Base-by-base conservation (phyloP, 2,113 vertebrate species). In the Petromus typicus region DNA sequence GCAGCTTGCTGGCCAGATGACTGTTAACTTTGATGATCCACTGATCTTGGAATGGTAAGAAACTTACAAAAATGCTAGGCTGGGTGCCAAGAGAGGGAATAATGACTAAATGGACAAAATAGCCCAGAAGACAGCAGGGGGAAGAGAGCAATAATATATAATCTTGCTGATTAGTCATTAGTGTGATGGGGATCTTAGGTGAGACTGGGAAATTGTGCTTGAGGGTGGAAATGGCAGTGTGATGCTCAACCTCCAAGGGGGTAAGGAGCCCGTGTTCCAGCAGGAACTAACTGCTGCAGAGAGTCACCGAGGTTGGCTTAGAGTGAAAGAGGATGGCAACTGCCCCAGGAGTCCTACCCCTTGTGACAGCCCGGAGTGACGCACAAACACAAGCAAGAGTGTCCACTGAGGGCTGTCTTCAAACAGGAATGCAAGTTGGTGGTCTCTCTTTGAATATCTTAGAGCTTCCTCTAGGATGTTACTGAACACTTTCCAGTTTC, bases 91-190 rank as follows among this genome's bases (percentile, higher is more conserved):
- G 95, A 92, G 94, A 96, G 90, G 93, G 97, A 97, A 97, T 64
- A 78, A 84, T 86, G 54, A 81, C 79, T 91, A 86, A 95, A 93
- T 34, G 92, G 79, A 96, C 32, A 96, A 96, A 97, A 95, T n/a
- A 96, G 87, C 66, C 89, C 83, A 54, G 0, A 37, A 96, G 64
- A 97, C 95, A 96, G 94, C 91, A 96, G 79, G 37, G 81, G 81
- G 48, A 97, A 94, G 83, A 80, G 61, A 80, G 90, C 57, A 94
- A 95, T 94, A 90, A 66, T 90, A 90, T 30, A 17, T 91, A 91
- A 97, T 97, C 83, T 95, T 79, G n/a, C 88, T 91, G 93, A 96
- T 97, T 95, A 25, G 96, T 97, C 89, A 94, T 97, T 91, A 97
- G 93, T 54, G 51, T 86, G 75, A 69, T 56, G 66, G 87, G 93